phyloP scores from a whole-genome alignment of 1,140 invertebrate genomes.

The Cyclargus thomasi region DNA sequence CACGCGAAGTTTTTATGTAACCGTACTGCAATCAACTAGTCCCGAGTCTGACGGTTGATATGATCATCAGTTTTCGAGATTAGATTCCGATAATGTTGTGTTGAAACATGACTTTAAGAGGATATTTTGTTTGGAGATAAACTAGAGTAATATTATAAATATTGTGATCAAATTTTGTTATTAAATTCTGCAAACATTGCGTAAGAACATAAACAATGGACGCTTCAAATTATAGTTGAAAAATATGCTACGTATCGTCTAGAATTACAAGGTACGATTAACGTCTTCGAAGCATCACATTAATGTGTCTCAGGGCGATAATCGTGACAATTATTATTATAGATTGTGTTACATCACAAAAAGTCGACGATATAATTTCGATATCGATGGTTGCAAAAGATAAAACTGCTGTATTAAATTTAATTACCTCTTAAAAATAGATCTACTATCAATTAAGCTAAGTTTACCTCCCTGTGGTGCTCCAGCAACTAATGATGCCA shows the following conservation, averaged over 20 bases:
- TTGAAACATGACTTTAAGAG: neutral
- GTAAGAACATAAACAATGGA: no score
- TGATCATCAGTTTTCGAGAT: neutral
- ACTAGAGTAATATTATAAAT: neutral
- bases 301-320: conserved; percentile 5
- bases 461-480: no score
- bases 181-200: no score
- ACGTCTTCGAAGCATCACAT: neutral
- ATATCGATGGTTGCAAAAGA: neutral
- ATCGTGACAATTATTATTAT: conserved; percentile 2
- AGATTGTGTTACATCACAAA: neutral
- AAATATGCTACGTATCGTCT: neutral
- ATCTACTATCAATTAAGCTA: no score
- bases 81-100: neutral
- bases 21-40: neutral
- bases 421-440: no score
- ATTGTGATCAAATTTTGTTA: no score
- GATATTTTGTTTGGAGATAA: neutral
- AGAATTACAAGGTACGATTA: neutral
- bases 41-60: neutral
- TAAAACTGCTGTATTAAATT: no score
- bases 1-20: conserved; percentile 7
- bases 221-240: neutral
- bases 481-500: no score
- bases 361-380: neutral